Base-by-base conservation (phyloP, 2,797 vertebrate species). In the Apogon hyalosoma region DNA sequence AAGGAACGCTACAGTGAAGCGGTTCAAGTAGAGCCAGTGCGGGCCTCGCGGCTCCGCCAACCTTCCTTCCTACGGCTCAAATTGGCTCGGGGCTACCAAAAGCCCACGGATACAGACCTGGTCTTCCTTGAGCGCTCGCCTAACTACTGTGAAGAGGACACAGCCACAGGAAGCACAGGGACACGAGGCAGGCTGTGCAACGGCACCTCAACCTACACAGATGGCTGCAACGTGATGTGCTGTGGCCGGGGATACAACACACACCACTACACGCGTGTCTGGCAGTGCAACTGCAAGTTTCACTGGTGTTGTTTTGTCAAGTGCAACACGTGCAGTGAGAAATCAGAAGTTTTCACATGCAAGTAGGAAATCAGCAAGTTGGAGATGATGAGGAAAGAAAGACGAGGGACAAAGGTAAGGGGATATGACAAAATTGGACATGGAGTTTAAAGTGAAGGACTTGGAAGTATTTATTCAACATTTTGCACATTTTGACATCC, bases 261-360 rank as follows among this genome's bases (percentile, higher is more conserved):
- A 0, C 98, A 98, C 93, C 96, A 97, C 91, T 98, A 99, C 93
- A 99, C 96, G 9, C 96, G 95, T 47, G 96, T 97, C 60, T 99
- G 98, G 97, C 97, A 99, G 85, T 99, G 98, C 86, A 97, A 99
- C 87, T 99, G 98, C 91, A 99, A 99, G 82, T 99, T 99, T 90
- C 98, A 99, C 90, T 99, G 98, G 97, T 99, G 98, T 92, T 99
- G 98, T 83, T 97, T 97, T 1, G 97, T 99, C 67, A 97, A 96
- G 87, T 99, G 97, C 90, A 99, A 96, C 96, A 98, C 96, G 0
- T 99, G 98, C 82, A 99, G 97, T 0, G 97, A 98, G 92, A 94
- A 95, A 87, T 96, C 96, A 2, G 96, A 99, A 77, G 96, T 98
- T 77, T 99, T 97, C 92, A 98, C 98, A 75, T 99, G 98, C 93